Base-by-base conservation (phyloP, 2,113 vertebrate species). In the Acanthisitta chloris region DNA sequence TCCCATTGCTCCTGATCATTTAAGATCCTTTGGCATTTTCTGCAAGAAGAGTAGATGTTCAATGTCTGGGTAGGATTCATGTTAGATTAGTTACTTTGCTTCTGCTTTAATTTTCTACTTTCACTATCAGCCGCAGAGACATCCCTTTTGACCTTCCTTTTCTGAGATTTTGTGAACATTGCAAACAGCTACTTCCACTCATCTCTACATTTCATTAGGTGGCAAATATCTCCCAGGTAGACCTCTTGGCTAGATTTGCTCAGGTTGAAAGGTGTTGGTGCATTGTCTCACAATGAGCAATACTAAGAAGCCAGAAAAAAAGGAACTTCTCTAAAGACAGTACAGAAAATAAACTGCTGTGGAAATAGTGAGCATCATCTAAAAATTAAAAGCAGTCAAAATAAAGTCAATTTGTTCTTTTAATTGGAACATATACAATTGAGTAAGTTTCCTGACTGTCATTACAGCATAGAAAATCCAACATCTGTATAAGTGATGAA, bases 401-500 rank as follows among this genome's bases (percentile, higher is more conserved):
- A 77, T 17, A 43, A 81, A 86, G 17, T 64, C 5, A 77, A 48
- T 77, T 66, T 46, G 5, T 88, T 73, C 51, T 90, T 93, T 94
- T 93, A 71, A 55, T n/a, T 1, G 6, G 31, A 71, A 78, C 36
- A 40, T 45, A 51, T 19, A 66, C 25, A 79, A 42, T 14, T 21
- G 55, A 62, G 36, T 71, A 76, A 78, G 81, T 84, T 88, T 76
- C 65, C 65, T 86, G 58, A 83, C 85, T 70, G 79, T 90, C 51
- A 66, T 77, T 92, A 82, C 0, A 0, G 64, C 59, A 64, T 28
- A 80, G 92, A 83, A 95, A 96, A 90, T 48, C 67, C 85, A 90
- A 90, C 88, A 93, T 97, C 90, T 97, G 95, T 86, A 59, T 67
- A 94, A 90, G 82, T 93, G 90, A 93, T 94, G 94, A 96, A 95